Evolutionary conservation across 2,797 vertebrate genomes (phyloP), one percentile per base, ranked within the genome.

Genomic region (Heliangelus exortis): DNA sequence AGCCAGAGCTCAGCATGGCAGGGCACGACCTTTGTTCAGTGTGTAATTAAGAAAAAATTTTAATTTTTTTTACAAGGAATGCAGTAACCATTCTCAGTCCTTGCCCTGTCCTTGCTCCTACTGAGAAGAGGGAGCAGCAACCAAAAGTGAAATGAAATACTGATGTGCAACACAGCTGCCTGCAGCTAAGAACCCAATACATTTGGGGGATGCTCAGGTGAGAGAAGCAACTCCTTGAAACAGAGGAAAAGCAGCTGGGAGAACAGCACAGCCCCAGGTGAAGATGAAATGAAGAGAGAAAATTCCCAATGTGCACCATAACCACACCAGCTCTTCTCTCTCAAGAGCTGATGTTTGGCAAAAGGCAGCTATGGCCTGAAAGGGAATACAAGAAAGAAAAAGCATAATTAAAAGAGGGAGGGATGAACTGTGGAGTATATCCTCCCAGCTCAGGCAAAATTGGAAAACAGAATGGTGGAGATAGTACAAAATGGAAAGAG

Each of bases 81-180:
- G 1, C 39, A 21, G 28, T 21, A 39, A 20, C 34, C 28, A 11
- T 15, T 39, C 57, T 77, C 36, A 22, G 3, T 13, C 28, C 9
- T 83, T 83, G 41, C 20, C 43, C 39, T 62, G 12, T 55, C 22
- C 45, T 21, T 0, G 0, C 16, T 67, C 47, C 33, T 13, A 25
- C n/a, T n/a, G 62, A 91, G 47, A n/a, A 33, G 0, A 3, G 34
- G 28, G 22, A 89, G 20, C 55, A 84, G 69, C 36, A 61, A 71
- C 12, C 17, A 74, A 43, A 92, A 74, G 71, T 0, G 2, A 50
- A 1, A 1, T 1, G 2, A 45, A 59, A 5, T 20, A 31, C 17
- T 67, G 67, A 68, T 50, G 34, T 51, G 59, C 31, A 36, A 7
- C 16, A 41, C 34, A 48, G 47, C 48, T 92, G 57, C 29, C 43